A percentile compares a stretch with the other conserved stretches of the same genome.
Evolutionary conservation across 2,888 invertebrate genomes (phyloP).

Genomic region (Eupithecia insigniata): DNA sequence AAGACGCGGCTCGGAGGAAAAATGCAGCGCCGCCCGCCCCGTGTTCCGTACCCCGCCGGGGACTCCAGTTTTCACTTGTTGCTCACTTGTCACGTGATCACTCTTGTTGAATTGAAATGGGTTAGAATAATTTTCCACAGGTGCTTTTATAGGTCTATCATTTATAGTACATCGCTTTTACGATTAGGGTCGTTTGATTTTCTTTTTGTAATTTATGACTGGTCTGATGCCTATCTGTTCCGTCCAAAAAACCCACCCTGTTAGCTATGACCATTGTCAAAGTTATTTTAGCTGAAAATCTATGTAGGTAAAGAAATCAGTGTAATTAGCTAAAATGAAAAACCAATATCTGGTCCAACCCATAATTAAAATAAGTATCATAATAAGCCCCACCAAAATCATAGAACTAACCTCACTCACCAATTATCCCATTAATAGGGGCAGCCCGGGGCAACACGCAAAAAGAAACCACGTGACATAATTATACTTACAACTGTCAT

Average conservation of each 20-base stretch:
- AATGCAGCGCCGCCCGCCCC: constrained; percentile 52
- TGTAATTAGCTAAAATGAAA: not conserved
- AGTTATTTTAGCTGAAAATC: not conserved
- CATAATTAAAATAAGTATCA: not conserved
- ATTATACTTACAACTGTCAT: constrained; percentile 42
- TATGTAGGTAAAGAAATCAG: not conserved
- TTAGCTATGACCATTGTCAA: not conserved
- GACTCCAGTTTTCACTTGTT: constrained; percentile 63
- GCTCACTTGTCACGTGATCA: constrained; percentile 44
- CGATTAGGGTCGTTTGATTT: not conserved
- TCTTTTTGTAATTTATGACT: too few relatives aligned
- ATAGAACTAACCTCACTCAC: constrained; percentile 29
- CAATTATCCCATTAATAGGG: constrained; percentile 26
- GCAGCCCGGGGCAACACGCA: constrained; percentile 18
- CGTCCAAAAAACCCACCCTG: not conserved
- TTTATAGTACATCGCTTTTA: not conserved
- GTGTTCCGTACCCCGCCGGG: constrained; percentile 36
- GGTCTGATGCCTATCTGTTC: not conserved
- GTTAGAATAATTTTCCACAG: not conserved
- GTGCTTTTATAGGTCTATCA: not conserved
- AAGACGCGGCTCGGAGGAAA: constrained; percentile 72
- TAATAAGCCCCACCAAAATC: not conserved
- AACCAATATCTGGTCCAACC: not conserved
- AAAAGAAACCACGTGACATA: constrained; percentile 55
- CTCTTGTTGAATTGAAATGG: constrained; percentile 13